Conservation (phyloP, 2,113 vertebrate species). For the Pipra filicauda region DNA sequence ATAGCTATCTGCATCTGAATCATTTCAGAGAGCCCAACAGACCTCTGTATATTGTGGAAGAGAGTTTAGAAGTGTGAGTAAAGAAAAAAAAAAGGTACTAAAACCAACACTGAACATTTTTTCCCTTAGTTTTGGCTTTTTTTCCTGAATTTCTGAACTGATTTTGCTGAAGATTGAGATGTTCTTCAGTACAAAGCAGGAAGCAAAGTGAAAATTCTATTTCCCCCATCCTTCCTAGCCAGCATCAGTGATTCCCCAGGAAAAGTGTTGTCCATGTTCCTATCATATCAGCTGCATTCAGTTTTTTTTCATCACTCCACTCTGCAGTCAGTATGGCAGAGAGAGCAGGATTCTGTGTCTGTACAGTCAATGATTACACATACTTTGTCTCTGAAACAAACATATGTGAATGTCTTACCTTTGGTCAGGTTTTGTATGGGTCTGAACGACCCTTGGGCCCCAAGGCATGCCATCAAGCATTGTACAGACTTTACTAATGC, state of each 20-base stretch:
- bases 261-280: background rate
- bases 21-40: background rate
- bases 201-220: background rate
- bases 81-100: background rate
- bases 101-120: background rate
- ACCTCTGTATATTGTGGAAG: background rate
- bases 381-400: background rate
- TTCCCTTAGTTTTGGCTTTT: rapidly evolving
- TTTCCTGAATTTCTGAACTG: background rate
- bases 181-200: background rate
- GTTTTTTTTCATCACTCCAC: background rate
- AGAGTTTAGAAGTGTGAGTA: background rate
- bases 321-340: background rate
- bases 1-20: background rate
- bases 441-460: background rate
- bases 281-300: background rate
- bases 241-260: background rate
- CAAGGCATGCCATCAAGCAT: background rate
- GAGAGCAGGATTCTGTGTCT: background rate
- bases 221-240: background rate
- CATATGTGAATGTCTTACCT: rapidly evolving
- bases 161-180: background rate
- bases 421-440: background rate
- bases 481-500: background rate
- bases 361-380: background rate